Evolutionary conservation across 2,113 vertebrate species (phyloP), one percentile per base, ranked within the genome.

Genomic region (Mustela lutreola): DNA sequence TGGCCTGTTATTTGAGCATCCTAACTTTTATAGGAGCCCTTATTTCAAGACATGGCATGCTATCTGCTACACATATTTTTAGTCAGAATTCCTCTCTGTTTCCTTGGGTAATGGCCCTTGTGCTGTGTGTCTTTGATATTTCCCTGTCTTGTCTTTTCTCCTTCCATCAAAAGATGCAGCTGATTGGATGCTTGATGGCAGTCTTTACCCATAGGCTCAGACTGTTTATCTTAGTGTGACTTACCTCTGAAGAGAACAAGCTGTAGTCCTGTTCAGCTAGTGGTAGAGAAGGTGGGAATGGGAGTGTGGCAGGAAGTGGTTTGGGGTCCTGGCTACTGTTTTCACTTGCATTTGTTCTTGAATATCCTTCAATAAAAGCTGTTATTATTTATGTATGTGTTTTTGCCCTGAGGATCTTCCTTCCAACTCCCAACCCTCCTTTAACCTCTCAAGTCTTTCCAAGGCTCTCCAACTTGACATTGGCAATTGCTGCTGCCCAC

Each of bases 261-360:
- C 24, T 18, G 12, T 36, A 56, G 11, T 1, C 19, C 11, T 48
- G 7, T 28, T 85, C 33, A 36, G 24, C n/a, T 56, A 50, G 16
- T 31, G 11, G 4, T 26, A 18, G 53, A 4, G 7, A 58, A 0
- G 11, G 2, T 56, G 11, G 31, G 10, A 12, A 6, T 67, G 18
- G 9, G 24, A 45, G 2, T 7, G 7, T 28, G 15, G 28, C 11
- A 42, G 42, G 18, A 91, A 56, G 6, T 45, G 8, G 4, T 8
- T 86, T 31, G 33, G 21, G 12, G 56, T 26, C 18, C 2, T 2
- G 42, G 28, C 33, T 31, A 26, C 14, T 60, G 21, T 15, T 67
- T 75, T 45, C 14, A 39, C 15, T 22, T 56, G 39, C 12, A 28
- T 48, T 56, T 81, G 7, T 45, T 31, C n/a, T 78, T 67, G 15